These are phyloP conservation scores for human DNA, from an alignment of 2,113 vertebrate species.

Conservation along the genomic window DNA sequence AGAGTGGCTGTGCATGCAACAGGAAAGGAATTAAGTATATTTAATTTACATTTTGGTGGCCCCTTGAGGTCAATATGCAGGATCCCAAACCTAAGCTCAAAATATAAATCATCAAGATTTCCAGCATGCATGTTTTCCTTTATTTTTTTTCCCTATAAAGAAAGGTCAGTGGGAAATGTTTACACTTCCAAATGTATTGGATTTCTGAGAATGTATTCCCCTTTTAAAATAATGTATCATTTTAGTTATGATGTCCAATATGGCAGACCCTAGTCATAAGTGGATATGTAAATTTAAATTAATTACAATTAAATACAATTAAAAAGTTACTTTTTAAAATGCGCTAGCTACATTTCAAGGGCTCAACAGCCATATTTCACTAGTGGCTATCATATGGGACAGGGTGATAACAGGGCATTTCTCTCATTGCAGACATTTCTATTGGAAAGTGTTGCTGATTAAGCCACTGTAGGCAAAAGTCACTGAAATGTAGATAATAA, in stretches of 20 bases:
- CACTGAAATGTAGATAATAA: background rate
- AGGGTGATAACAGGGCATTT: background rate
- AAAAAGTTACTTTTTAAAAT: background rate
- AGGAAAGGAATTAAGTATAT: background rate
- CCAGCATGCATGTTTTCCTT: background rate
- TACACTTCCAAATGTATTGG: background rate
- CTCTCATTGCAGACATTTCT: background rate
- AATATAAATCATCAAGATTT: background rate
- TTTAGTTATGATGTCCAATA: background rate
- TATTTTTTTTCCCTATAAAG: background rate
- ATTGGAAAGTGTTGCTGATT: background rate
- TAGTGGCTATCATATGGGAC: background rate
- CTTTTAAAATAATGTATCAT: background rate
- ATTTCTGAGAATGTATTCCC: background rate
- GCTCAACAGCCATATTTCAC: background rate
- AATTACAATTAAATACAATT: slow-evolving; percentile 17
- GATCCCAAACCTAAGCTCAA: background rate
- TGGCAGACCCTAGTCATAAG: background rate
- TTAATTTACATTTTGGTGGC: background rate
- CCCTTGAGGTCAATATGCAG: background rate
- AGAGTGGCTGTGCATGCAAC: background rate
- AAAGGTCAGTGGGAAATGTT: background rate
- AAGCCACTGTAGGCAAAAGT: background rate
- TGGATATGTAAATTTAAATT: background rate
- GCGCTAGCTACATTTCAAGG: background rate